phyloP scores from a whole-genome alignment of 2,113 vertebrate genomes.

The Dromas ardeola region DNA sequence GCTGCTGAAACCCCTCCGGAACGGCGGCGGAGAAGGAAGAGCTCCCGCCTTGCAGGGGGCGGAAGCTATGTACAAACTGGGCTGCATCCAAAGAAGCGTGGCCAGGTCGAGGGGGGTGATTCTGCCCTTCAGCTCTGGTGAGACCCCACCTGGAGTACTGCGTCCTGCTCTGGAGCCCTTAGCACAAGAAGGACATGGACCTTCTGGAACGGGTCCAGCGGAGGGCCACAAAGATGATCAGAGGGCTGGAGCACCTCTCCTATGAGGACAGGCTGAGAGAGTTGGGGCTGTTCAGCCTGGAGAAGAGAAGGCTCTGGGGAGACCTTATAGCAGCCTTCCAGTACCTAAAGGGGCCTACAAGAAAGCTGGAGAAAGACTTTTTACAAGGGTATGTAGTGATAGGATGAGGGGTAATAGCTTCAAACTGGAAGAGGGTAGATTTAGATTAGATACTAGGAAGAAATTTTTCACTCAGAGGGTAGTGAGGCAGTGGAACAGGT shows the following conservation, averaged over 20 bases:
- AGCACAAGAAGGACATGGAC: not conserved
- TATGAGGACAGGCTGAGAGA: not conserved
- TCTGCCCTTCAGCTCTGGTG: not conserved
- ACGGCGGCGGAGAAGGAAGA: accelerated
- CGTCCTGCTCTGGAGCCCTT: not conserved
- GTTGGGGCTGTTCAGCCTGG: not conserved
- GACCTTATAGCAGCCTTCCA: not conserved
- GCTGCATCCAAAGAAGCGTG: not conserved
- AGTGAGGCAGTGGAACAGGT: not conserved
- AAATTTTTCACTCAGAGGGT: not conserved
- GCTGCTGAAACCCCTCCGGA: too few species aligned
- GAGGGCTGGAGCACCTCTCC: not conserved
- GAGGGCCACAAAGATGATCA: not conserved
- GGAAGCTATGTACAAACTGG: not conserved
- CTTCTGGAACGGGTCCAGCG: not conserved
- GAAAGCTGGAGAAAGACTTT: not conserved
- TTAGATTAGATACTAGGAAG: not conserved
- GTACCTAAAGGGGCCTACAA: not conserved
- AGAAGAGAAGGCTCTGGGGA: not conserved
- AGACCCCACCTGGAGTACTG: not conserved
- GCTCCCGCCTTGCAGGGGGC: accelerated
- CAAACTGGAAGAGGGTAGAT: not conserved
- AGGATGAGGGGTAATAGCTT: not conserved
- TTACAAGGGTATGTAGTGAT: not conserved
- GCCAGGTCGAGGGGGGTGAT: not conserved